phyloP scores from a whole-genome alignment of 2,113 vertebrate species.

The Erythrocercus mccallii region DNA sequence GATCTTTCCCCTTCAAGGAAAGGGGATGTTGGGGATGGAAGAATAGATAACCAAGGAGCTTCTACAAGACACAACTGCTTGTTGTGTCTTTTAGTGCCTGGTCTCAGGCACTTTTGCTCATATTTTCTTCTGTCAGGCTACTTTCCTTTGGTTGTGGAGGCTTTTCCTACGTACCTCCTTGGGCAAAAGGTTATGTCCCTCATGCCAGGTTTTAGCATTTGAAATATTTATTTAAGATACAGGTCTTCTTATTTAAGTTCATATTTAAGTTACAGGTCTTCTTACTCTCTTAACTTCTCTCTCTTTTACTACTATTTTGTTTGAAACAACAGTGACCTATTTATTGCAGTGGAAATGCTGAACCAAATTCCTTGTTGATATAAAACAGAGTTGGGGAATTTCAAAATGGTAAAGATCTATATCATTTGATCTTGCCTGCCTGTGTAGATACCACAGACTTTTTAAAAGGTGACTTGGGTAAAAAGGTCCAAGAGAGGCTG shows the following conservation, averaged over 20 bases:
- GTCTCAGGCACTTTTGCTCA: background rate
- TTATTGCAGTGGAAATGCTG: background rate
- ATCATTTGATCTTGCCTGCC: background rate
- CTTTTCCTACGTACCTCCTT: background rate
- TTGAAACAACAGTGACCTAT: background rate
- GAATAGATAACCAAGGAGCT: background rate
- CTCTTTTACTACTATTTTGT: background rate
- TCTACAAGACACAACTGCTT: background rate
- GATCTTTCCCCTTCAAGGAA: background rate
- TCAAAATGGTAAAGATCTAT: background rate
- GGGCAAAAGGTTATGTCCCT: background rate
- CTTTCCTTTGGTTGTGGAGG: background rate
- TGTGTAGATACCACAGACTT: background rate
- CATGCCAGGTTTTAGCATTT: background rate
- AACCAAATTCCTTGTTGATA: background rate
- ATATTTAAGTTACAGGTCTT: background rate
- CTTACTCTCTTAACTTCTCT: background rate
- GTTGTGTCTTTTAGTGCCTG: background rate
- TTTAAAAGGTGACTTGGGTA: background rate
- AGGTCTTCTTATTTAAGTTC: background rate
- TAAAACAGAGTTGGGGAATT: background rate
- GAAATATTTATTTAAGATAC: background rate
- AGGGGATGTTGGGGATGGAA: background rate
- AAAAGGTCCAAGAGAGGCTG: background rate
- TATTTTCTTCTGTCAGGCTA: background rate